phyloP scores from a whole-genome alignment of 2,113 vertebrate genomes.

The Coptodon bakossiorum region DNA sequence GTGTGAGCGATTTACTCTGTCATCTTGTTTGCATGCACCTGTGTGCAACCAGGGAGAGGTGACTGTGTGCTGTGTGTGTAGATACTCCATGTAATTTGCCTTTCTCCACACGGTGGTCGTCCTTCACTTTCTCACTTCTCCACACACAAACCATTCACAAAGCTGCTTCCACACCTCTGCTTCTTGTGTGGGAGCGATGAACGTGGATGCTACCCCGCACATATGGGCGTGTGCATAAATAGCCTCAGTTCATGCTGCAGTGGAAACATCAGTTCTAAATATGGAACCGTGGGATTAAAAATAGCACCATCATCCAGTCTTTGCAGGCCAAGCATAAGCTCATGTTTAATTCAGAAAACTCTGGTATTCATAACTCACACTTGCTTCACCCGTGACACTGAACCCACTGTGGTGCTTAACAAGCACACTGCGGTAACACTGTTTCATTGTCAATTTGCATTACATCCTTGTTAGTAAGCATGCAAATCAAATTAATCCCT shows the following conservation, averaged over 20 bases:
- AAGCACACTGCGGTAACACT: neutral
- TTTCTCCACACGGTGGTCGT: neutral
- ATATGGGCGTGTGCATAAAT: conserved; percentile 3
- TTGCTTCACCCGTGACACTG: neutral
- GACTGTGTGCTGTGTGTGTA: neutral
- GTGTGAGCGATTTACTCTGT: neutral
- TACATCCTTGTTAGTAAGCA: conserved; percentile 41
- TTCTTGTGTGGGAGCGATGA: neutral
- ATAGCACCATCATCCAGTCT: conserved; percentile 43
- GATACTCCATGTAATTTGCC: neutral
- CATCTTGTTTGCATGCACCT: neutral
- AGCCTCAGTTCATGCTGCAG: conserved; percentile 1
- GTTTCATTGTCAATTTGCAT: conserved; percentile 42
- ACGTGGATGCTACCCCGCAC: neutral
- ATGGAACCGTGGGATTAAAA: conserved; percentile 45
- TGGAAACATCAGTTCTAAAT: conserved; percentile 44
- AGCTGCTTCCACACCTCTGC: neutral
- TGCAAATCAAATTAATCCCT: conserved; percentile 49
- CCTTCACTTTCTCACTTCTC: conserved; percentile 10
- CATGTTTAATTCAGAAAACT: conserved; percentile 63
- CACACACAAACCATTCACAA: conserved; percentile 31
- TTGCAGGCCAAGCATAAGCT: conserved; percentile 44
- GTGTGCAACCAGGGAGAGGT: neutral
- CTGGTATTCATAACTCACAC: conserved; percentile 20
- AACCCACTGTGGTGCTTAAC: conserved; percentile 10